phyloP scores from a whole-genome alignment of 2,797 vertebrate species.

The Sebastes vulpes region DNA sequence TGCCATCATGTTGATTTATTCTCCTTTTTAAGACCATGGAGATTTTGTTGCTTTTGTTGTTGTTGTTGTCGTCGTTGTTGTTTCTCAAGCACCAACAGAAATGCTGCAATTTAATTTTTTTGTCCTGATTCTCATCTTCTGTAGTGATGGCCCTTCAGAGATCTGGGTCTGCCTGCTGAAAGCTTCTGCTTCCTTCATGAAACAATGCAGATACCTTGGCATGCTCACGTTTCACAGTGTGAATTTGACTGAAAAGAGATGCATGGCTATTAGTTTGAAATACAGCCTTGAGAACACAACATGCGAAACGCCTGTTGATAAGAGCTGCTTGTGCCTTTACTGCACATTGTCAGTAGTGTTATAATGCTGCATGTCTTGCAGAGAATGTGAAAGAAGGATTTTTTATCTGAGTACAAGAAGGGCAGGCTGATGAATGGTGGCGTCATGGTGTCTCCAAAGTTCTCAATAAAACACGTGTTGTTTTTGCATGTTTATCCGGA shows the following conservation, averaged over 20 bases:
- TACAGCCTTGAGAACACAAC: slow-evolving; percentile 17
- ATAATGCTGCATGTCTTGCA: not conserved
- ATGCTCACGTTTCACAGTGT: not conserved
- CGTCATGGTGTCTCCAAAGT: not conserved
- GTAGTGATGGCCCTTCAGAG: not conserved
- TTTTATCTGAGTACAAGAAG: not conserved
- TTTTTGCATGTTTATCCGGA: not conserved
- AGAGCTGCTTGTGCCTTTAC: not conserved
- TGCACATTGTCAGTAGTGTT: not conserved
- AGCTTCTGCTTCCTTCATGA: not conserved
- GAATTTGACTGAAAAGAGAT: not conserved
- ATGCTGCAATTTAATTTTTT: slow-evolving; percentile 4
- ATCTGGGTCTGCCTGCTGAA: not conserved
- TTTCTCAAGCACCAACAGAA: slow-evolving; percentile 8
- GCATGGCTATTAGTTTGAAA: slow-evolving; percentile 1
- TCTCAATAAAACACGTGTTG: not conserved
- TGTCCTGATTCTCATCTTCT: not conserved
- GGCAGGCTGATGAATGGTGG: not conserved
- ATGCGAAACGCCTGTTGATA: not conserved
- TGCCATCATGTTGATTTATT: slow-evolving; percentile 43
- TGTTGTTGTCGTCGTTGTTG: not conserved
- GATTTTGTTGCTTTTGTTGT: not conserved
- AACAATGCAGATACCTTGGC: not conserved
- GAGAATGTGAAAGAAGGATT: not conserved
- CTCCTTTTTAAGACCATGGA: slow-evolving; percentile 16